Conservation (phyloP, 2,888 invertebrate genomes). For the Dimorphilus gyrociliatus region DNA sequence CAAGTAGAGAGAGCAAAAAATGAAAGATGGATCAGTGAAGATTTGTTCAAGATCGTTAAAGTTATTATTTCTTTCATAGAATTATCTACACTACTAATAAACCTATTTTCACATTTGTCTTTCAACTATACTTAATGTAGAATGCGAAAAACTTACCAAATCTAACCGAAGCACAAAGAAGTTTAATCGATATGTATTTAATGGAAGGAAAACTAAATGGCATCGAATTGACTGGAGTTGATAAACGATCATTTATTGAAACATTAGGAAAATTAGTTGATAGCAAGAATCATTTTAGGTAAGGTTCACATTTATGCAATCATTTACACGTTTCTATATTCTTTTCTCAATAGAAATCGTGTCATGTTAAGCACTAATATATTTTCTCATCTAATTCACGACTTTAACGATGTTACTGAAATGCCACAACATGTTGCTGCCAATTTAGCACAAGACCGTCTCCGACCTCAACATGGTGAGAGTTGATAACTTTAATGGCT, state of each 20-base stretch:
- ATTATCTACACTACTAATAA: too few relatives aligned
- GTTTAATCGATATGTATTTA: constrained; percentile 58
- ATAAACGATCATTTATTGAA: constrained; percentile 44
- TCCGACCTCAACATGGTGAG: too few relatives aligned
- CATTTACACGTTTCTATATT: background rate
- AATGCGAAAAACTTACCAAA: constrained; percentile 29
- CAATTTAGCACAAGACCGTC: too few relatives aligned
- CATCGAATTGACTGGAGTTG: constrained; percentile 47
- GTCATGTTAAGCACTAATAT: constrained; percentile 45
- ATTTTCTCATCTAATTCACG: constrained; percentile 51
- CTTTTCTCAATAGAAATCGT: constrained; percentile 17
- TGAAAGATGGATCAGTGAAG: constrained; percentile 53
- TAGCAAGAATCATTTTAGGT: constrained; percentile 48
- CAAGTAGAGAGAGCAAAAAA: constrained; percentile 57
- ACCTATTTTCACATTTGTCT: too few relatives aligned
- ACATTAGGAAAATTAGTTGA: constrained; percentile 43
- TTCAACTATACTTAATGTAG: constrained; percentile 33
- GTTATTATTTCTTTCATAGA: constrained; percentile 19
- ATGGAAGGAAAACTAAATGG: constrained; percentile 71
- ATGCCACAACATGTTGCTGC: too few relatives aligned
- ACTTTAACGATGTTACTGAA: constrained; percentile 50
- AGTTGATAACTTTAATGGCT: too few relatives aligned
- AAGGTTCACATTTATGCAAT: background rate
- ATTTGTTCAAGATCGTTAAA: constrained; percentile 53
- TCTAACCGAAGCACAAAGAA: constrained; percentile 47